Conservation (phyloP, 2,113 vertebrate genomes). For the Hemiprocne comata region DNA sequence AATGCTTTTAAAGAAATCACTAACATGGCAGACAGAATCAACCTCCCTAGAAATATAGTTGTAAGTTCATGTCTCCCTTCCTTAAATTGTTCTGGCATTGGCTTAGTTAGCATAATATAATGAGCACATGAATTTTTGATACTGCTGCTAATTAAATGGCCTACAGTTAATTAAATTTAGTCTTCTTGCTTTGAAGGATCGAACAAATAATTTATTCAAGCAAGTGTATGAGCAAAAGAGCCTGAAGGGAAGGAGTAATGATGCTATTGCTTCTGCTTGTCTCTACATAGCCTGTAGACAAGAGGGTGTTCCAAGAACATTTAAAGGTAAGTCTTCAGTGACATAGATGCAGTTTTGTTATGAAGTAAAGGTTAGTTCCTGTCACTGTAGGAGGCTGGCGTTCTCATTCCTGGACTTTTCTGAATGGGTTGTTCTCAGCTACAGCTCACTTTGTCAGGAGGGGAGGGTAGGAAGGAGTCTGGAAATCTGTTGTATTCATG, state of each 20-base stretch:
- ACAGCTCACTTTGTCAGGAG: background rate
- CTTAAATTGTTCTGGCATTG: constrained; percentile 63
- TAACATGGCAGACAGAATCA: constrained; percentile 98
- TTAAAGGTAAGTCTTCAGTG: constrained; percentile 88
- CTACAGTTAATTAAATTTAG: constrained; percentile 75
- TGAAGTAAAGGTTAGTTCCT: background rate
- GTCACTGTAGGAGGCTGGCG: background rate
- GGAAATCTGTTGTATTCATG: background rate
- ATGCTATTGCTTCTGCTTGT: constrained; percentile 97
- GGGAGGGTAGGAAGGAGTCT: background rate
- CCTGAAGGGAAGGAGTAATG: constrained; percentile 96
- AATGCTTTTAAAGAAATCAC: constrained; percentile 98
- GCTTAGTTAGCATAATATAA: constrained; percentile 75
- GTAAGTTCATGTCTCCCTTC: constrained; percentile 77
- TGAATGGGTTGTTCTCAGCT: background rate
- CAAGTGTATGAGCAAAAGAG: constrained; percentile 99
- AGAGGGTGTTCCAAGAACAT: constrained; percentile 96
- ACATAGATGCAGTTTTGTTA: background rate
- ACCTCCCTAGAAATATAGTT: constrained; percentile 96
- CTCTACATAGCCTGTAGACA: constrained; percentile 99
- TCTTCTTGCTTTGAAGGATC: constrained; percentile 86
- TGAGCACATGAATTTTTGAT: constrained; percentile 77
- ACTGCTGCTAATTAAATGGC: constrained; percentile 75
- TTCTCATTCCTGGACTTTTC: background rate
- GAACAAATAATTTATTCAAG: constrained; percentile 99